Evolutionary conservation across 2,888 invertebrate species (phyloP), one percentile per base, ranked within the genome.

Genomic region (Ennomos quercinarius): DNA sequence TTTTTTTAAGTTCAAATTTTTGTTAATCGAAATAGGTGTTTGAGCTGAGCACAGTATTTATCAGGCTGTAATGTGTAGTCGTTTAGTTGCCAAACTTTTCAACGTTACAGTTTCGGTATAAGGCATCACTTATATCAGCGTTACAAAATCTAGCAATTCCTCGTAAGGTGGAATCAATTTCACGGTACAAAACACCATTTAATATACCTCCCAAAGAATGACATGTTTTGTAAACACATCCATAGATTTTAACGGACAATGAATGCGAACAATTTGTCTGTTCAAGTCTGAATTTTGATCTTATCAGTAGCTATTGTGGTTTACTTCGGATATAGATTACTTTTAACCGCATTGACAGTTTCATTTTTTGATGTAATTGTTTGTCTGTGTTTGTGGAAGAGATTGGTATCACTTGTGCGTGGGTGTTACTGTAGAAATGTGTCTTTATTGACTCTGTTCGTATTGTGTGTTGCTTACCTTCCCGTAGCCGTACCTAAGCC

Each of bases 181-280:
- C 86, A 89, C 78, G 81, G 78, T 77, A 80, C 78, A 81, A 76
- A 76, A 72, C 70, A 71, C 70, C 70, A 70, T 79, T 84, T 76
- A 73, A 80, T 80, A 78, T 75, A 76, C 79, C 76, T 78, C 76
- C 58, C 56, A 57, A 57, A 77, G 78, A 84, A 82, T 84, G 90
- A 86, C 89, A 87, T 91, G 87, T 91, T 91, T 90, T 86, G 88
- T 83, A 90, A 91, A 91, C 85, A 91, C 68, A 77, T 76, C 71
- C 77, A 77, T 77, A 80, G 79, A 82, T 76, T 80, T 76, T 78
- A 76, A 78, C 73, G 70, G 73, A 67, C 70, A 74, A 74, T 80
- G 78, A 80, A 83, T 76, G 77, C 71, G 68, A 77, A 87, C 87
- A 87, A 88, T 90, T 88, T 89, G 88, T 90, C 81, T 78, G 78